Base-by-base conservation (phyloP, 2,888 invertebrate genomes). In the Tortrix viridana region DNA sequence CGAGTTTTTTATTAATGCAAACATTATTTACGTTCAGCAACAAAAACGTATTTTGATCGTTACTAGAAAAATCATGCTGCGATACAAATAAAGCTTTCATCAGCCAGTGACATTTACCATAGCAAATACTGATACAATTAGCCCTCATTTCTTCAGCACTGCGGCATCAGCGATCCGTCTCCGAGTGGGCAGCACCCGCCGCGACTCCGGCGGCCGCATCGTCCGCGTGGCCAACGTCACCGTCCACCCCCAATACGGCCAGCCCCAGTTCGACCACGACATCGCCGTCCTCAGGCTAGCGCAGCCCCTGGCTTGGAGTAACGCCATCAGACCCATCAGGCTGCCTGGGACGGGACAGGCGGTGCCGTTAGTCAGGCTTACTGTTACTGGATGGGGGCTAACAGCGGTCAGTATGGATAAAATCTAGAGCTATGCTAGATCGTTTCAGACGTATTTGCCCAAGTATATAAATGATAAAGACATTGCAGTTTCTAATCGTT, bases 341-440 rank as follows among this genome's bases (percentile, higher is more conserved):
- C 71, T 92, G 43, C 92, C 92, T 0, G 74, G 73, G 66, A 72
- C 75, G 1, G 69, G 86, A 0, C 86, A 88, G 66, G 70, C 78
- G 0, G 86, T 92, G 6, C 92, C 92, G 0, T 72, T 91, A 0
- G 89, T 89, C 0, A 74, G 89, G 55, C 74, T 92, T 0, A 89
- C 90, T 5, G 89, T 92, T 1, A 88, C 91, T 0, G 92, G 92
- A 1, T 93, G 92, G 92, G 92, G 92, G 0, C 73, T 90, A 0
- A 90, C 91, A 60, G 88, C 86, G 67, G 92, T 92, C 67, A 84
- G 85, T 82, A 67, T 63, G 16, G 26, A 14, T 47, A 2, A 22
- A 3, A 12, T 6, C n/a, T 49, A 6, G 2, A 16, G 19, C 16
- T 4, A 16, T 44, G 5, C 3, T 43, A 16, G 2, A 16, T 16